Conservation (phyloP, 2,113 vertebrate species). For the Ptychochromis oligacanthus region DNA sequence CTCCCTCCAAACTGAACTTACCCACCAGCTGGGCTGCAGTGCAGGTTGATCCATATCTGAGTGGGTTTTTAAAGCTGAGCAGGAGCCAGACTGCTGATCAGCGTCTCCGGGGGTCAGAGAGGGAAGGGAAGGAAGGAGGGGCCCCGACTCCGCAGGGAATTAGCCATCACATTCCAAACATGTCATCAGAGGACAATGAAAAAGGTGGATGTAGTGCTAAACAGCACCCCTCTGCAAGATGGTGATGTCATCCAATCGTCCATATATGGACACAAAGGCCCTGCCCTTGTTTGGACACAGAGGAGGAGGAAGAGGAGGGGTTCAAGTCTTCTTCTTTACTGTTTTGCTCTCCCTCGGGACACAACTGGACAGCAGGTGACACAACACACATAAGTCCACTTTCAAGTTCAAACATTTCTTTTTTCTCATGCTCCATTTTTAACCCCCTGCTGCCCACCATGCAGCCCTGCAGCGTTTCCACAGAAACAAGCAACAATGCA, state of each 20-base stretch:
- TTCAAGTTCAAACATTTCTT: not conserved
- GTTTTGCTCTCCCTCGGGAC: not conserved
- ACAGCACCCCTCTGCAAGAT: constrained; percentile 73
- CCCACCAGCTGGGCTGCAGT: constrained; percentile 70
- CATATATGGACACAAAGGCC: constrained; percentile 81
- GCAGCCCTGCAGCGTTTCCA: constrained; percentile 44
- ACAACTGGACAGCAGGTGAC: constrained; percentile 12
- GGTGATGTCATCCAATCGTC: constrained; percentile 83
- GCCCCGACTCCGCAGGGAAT: constrained; percentile 71
- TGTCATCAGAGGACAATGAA: constrained; percentile 83
- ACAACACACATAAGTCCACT: not conserved
- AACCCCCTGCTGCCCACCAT: not conserved
- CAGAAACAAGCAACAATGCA: constrained; percentile 67
- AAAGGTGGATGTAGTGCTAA: constrained; percentile 76
- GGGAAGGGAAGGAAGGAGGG: constrained; percentile 40
- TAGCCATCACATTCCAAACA: constrained; percentile 80
- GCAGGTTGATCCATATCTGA: constrained; percentile 64
- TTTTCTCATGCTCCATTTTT: not conserved
- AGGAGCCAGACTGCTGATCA: constrained; percentile 36
- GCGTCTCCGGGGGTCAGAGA: not conserved
- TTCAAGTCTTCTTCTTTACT: constrained; percentile 20
- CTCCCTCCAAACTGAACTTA: constrained; percentile 66
- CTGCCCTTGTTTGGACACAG: constrained; percentile 78
- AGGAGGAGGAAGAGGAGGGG: constrained; percentile 72
- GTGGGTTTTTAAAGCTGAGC: constrained; percentile 15